Conservation (phyloP, 2,113 vertebrate species). For the Myrmophylax atrothorax region DNA sequence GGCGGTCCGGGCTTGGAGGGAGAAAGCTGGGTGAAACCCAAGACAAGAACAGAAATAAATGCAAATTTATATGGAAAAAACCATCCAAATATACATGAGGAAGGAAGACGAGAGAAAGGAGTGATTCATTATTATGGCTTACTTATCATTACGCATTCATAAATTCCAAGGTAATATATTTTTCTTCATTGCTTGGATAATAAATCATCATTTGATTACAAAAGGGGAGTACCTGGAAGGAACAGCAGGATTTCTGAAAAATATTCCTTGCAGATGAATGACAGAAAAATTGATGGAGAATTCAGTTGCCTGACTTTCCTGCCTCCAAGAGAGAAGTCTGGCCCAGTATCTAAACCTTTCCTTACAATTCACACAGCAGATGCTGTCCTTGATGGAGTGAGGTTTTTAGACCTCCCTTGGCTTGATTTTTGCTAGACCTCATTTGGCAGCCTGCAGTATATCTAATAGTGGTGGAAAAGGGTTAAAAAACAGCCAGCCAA, state of each 20-base stretch:
- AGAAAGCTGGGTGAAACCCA: no score
- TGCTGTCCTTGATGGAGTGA: conserved; percentile 14
- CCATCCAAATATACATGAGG: not conserved
- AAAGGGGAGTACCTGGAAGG: conserved; percentile 40
- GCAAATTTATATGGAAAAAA: conserved; percentile 33
- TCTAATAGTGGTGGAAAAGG: conserved; percentile 5
- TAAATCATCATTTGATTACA: conserved; percentile 44
- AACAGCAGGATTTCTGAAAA: conserved; percentile 48
- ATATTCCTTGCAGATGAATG: conserved; percentile 42
- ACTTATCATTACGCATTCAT: conserved; percentile 42
- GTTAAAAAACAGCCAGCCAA: conserved; percentile 14
- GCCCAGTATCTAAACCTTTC: conserved; percentile 40
- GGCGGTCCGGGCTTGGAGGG: no score
- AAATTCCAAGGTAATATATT: conserved; percentile 53
- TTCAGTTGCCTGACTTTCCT: conserved; percentile 32
- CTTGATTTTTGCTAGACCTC: conserved; percentile 42
- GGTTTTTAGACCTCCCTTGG: conserved; percentile 30
- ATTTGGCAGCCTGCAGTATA: conserved; percentile 19
- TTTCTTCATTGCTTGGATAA: conserved; percentile 55
- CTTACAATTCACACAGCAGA: conserved; percentile 39
- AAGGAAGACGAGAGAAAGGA: not conserved
- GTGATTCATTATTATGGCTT: conserved; percentile 34
- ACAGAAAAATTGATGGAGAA: conserved; percentile 52
- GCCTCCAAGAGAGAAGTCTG: not conserved
- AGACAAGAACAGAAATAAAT: conserved; percentile 9